Evolutionary conservation across 2,888 invertebrate species (phyloP), one percentile per base, ranked within the genome.

Genomic region (Tachina grossa): DNA sequence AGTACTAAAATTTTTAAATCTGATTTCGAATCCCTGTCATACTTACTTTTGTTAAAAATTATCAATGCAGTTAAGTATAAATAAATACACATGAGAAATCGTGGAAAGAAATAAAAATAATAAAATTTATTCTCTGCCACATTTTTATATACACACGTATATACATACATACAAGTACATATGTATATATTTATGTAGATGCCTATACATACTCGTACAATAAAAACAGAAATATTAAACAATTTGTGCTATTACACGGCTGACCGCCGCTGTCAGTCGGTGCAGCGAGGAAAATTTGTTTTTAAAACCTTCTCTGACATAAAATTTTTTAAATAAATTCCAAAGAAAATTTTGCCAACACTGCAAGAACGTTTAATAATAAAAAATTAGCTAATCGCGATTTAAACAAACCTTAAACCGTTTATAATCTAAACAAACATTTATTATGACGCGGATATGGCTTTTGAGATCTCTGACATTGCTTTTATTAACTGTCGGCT

Each of bases 241-340:
- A 72, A 77, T 76, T 83, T 77, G n/a, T 76, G 45, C 43, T 79
- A 85, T 85, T 85, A 72, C 41, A 83, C 76, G 83, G 71, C 79
- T 85, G 85, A 76, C 72, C 55, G 79, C 71, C 79, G 61, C 65
- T 83, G 83, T 79, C 83, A 80, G 55, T 72, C 76, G 66, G 76
- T 61, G 66, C 59, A 75, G 59, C 13, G 41, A 74, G 65, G 39
- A 55, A 76, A 31, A 61, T 65, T 51, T 13, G 9, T 19, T 19
- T 11, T 11, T 0, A 68, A 61, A 69, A 31, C 6, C 31, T 31
- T 31, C 63, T 82, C 41, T 59, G 9, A 57, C 49, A 43, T 45
- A 19, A 63, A 63, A 45, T 61, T n/a, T n/a, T 5, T 22, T 3
- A 65, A 63, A 41, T 16, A 59, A 84, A 71, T 53, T 71, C 79